phyloP scores from a whole-genome alignment of 2,797 vertebrate species.

The Microtus agrestis region DNA sequence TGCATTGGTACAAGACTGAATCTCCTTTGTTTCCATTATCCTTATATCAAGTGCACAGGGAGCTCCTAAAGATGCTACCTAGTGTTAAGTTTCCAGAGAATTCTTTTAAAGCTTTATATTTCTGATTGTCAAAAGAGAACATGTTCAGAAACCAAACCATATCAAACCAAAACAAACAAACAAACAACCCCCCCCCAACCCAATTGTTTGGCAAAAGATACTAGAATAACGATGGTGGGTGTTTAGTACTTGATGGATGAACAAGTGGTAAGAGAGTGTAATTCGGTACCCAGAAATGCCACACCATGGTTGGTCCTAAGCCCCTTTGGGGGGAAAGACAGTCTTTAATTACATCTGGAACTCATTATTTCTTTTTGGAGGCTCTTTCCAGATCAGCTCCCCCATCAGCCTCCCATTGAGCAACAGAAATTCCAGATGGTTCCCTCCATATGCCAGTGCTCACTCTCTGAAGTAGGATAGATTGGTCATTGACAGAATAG shows the following conservation, averaged over 20 bases:
- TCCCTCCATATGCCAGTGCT: constrained; percentile 80
- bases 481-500: constrained; percentile 78
- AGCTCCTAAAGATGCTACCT: constrained; percentile 2
- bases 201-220: constrained; percentile 29
- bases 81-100: constrained; percentile 3
- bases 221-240: constrained; percentile 59
- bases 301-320: constrained; percentile 69
- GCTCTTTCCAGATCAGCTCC: constrained; percentile 82
- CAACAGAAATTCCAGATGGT: constrained; percentile 83
- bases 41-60: neutral
- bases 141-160: neutral
- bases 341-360: constrained; percentile 85
- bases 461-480: constrained; percentile 77
- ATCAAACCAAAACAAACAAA: neutral
- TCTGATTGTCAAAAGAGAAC: constrained; percentile 40
- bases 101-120: constrained; percentile 47
- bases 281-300: constrained; percentile 69
- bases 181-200: neutral
- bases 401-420: constrained; percentile 82
- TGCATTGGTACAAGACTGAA: neutral
- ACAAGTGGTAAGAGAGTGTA: constrained; percentile 62
- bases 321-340: constrained; percentile 73
- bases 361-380: constrained; percentile 83
- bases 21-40: neutral
- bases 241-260: constrained; percentile 79